Evolutionary conservation across 2,797 vertebrate species (phyloP), one percentile per base, ranked within the genome.

Genomic region (Lateolabrax maculatus): DNA sequence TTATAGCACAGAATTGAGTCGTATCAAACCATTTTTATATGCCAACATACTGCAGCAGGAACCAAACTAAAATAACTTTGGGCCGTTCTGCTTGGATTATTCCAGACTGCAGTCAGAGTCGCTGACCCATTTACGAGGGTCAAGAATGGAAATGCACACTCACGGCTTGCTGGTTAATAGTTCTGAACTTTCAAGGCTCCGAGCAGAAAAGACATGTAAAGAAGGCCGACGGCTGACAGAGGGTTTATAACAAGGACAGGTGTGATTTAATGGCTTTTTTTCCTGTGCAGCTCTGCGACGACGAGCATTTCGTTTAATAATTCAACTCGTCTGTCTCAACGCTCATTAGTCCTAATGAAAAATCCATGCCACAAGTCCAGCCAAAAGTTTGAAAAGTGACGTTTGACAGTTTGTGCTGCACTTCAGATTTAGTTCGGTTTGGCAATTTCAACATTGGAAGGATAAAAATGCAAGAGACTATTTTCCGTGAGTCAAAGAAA

Each of bases 81-180:
- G 34, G 41, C 16, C 6, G 18, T 56, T 70, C 72, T 69, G 60
- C 63, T 49, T 21, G 57, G 69, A 39, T 77, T 65, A 56, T 65
- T 81, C 41, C 72, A 62, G 71, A 21, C 55, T 21, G 56, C 63
- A 48, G 60, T 12, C 48, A 63, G 73, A 19, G 69, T 25, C 18
- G 18, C 36, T 79, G 82, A 84, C 65, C 80, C 75, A 49, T 84
- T 83, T 65, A 75, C 23, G 44, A 77, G 11, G 74, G 81, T 86
- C 78, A 75, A 27, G 72, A 84, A 85, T 67, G 87, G 69, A 62
- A 75, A 81, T 8, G 65, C 69, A 46, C 23, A 41, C 29, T 71
- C 63, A 53, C 4, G 25, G 44, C 18, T 44, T 1, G 4, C 18
- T 11, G 6, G 52, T 62, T 65, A 69, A 71, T 69, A 44, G 46